These are phyloP conservation scores for Styela plicata DNA, from an alignment of 23 tunicate genomes.

Conservation along the genomic window DNA sequence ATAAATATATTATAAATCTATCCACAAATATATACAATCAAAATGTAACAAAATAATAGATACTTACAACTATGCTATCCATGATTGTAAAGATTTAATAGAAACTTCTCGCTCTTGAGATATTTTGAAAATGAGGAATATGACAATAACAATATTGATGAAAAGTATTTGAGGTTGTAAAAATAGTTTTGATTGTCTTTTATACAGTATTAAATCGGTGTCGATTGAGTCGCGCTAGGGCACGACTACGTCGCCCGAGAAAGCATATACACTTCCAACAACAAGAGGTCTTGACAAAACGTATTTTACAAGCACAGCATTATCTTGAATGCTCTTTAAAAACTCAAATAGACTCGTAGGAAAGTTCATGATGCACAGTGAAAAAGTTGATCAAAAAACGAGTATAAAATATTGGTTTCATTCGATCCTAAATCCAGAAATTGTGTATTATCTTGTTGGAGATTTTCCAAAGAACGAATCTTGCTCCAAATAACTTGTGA, in stretches of 20 bases:
- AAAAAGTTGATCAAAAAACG: background rate
- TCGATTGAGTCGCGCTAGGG: background rate
- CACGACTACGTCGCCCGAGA: background rate
- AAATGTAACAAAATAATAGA: no score
- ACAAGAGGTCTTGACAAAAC: background rate
- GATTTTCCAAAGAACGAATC: background rate
- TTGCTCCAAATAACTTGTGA: background rate
- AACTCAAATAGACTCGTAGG: background rate
- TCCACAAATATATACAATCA: no score
- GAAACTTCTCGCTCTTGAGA: no score
- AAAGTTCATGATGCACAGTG: background rate
- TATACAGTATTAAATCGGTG: background rate
- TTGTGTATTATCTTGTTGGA: background rate
- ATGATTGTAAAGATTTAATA: background rate
- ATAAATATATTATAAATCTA: no score
- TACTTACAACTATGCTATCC: background rate
- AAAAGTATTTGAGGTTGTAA: background rate
- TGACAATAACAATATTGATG: background rate
- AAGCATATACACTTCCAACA: background rate
- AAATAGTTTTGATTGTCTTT: background rate
- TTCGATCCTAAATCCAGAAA: background rate
- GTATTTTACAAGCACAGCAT: background rate
- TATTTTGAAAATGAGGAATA: no score
- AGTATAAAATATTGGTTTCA: background rate
- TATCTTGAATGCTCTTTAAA: background rate